Percentiles rank a stretch among this genome's conserved stretches.
Conservation (phyloP, 2,113 vertebrate genomes). For the Pygoscelis antarcticus region DNA sequence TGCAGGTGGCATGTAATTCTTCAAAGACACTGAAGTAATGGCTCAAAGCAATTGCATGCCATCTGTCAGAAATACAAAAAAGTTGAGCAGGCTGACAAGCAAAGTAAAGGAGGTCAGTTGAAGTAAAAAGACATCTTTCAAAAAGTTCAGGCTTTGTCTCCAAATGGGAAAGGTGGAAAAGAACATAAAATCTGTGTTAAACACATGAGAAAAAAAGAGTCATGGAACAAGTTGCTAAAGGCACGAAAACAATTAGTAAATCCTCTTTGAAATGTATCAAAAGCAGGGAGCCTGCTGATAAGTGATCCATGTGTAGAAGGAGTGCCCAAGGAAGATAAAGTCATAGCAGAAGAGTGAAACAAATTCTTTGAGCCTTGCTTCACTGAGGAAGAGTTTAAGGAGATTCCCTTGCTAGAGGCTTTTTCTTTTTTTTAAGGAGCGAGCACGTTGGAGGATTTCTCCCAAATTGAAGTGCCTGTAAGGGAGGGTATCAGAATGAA, state of each 20-base stretch:
- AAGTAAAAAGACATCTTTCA: not conserved
- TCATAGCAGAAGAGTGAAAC: not conserved
- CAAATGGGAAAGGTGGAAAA: not conserved
- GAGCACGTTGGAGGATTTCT: not conserved
- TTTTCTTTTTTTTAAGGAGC: not conserved
- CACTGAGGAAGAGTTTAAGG: not conserved
- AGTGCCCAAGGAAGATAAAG: conserved; percentile 24
- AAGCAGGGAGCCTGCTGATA: conserved; percentile 32
- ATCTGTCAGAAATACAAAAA: not conserved
- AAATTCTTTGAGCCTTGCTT: not conserved
- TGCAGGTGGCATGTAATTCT: not conserved
- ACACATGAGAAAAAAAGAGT: not conserved
- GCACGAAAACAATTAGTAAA: not conserved
- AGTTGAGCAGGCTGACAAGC: not conserved
- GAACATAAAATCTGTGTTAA: not conserved
- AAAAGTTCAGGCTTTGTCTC: not conserved
- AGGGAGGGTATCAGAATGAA: not conserved
- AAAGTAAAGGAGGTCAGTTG: not conserved
- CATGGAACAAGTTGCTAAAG: not conserved
- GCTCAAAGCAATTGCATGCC: not conserved
- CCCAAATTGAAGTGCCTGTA: no score
- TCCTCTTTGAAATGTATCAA: not conserved
- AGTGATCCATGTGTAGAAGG: not conserved
- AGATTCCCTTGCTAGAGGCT: not conserved
- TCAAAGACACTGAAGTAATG: not conserved